Evolutionary conservation across 2,888 invertebrate species (phyloP), one percentile per base, ranked within the genome.

Genomic region (Cryptocephalus primarius): DNA sequence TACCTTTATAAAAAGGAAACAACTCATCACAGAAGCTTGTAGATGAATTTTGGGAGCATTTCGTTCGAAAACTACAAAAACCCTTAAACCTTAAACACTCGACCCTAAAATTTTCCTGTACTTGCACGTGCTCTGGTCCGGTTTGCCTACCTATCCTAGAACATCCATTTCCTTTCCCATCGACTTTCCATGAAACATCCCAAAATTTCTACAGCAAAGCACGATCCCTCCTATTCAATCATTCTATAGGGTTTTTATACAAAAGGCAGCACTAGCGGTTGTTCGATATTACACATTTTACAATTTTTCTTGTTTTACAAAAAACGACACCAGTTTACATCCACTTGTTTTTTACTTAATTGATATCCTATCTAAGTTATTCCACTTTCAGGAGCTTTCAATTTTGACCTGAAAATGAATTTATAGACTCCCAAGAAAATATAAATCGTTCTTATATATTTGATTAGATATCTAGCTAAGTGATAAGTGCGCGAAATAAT

Each of bases 11-110:
- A 22, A 53, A 56, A 62, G 54, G 60, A 62, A 64, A 60, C 57
- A 67, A 68, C 62, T 62, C 66, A 68, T 70, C 68, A 70, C 69
- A 70, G 68, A 70, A 70, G 69, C 69, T 60, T 63, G 64, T 63
- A 59, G 56, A 59, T 49, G 55, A 49, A 55, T 55, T 58, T 56
- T 51, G 55, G 52, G 53, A 56, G 52, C 52, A 53, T 50, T 56
- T 54, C 53, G 54, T 54, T 51, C 48, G 50, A 43, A 46, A 42
- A 32, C 40, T 14, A 40, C 40, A 40, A 9, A 9, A 22, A 41
- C 11, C 4, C 41, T 22, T 41, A 14, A 14, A 9, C 41, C 41
- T 41, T 41, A 41, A 41, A 12, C 3, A 14, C 31, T 6, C 14
- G 13, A 14, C 31, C 13, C 14, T 13, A 14, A 31, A 31, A 33